Base-by-base conservation (phyloP, 2,797 vertebrate genomes). In the Lophius americanus region DNA sequence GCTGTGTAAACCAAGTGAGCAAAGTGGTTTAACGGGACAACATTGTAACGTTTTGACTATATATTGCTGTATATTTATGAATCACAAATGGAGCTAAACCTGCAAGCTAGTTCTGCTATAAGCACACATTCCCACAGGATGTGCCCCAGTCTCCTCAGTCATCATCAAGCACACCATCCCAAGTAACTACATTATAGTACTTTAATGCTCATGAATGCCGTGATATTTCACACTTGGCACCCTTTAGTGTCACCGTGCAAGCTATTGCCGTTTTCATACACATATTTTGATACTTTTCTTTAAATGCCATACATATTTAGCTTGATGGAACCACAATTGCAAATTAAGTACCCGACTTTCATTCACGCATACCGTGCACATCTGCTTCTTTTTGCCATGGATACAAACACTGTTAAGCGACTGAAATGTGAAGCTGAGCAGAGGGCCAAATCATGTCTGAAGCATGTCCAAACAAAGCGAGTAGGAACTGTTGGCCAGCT, bases 391-490 rank as follows among this genome's bases (percentile, higher is more conserved):
- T 52, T 67, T 67, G 62, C 82, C 78, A 73, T 13, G 7, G 62
- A 73, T 71, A 62, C 57, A 76, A 78, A 79, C 59, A 69, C 59
- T 55, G 68, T 70, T 56, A 23, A 73, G 44, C 11, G 12, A 48
- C 52, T 64, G 76, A 78, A 81, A 88, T 68, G 81, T 80, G 74
- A 60, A 65, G 76, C 56, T 5, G 50, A 65, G 56, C 2, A 13
- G 74, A 44, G 70, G 79, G 81, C 82, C 85, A 87, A 87, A 86
- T 83, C 79, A 62, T 82, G 82, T 86, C 81, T 12, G 56, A 70
- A 11, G 73, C 78, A 72, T 69, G 70, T 84, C 87, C 87, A 87
- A 84, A 79, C 84, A 86, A 90, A 83, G 60, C 6, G 79, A 74
- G 70, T 74, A 82, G 61, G 78, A 78, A 83, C 70, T 64, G 76